Evolutionary conservation across 2,888 invertebrate species (phyloP), one percentile per base, ranked within the genome.

Genomic region (Chloromyia formosa): DNA sequence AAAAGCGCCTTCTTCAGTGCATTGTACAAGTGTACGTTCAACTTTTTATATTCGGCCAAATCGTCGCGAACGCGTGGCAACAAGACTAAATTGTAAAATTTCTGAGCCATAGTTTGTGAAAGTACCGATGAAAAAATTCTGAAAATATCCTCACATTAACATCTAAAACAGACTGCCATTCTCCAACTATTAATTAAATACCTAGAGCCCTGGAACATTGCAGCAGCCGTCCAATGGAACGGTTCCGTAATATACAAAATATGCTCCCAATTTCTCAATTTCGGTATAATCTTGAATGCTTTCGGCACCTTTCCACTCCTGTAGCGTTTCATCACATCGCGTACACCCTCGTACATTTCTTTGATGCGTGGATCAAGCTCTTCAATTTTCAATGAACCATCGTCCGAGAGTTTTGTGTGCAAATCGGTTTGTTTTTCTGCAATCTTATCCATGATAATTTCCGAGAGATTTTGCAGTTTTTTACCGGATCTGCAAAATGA

Each of bases 221-320:
- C 95, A 58, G 98, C 98, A 1, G 99, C 97, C 73, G 96, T 94
- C 99, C 99, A 99, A 56, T 90, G 91, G n/a, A 94, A 91, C 9
- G 99, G 98, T 84, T 95, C 94, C 23, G 94, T 94, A 27, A 95
- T 88, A 79, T 92, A 92, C 22, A 95, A 85, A 79, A 95, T 90
- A 85, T 97, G 95, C 83, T 97, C 97, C 98, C 98, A 98, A 84
- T 97, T 97, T 75, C 90, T 89, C 74, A 98, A 87, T 82, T 92
- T 92, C 1, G 98, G 98, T 77, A 99, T 91, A 82, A 97, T 92
- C 88, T 99, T 99, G 84, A 99, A 98, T 1, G 98, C 97, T 85
- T 99, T 98, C 0, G 99, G 99, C 45, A 99, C 87, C 87, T 97
- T 97, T 23, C 99, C 99, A 83, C 95, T 96, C 77, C 98, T 90